A percentile compares a stretch with the other conserved stretches of the same genome.
phyloP scores from a whole-genome alignment of 2,113 vertebrate species.

The Fregetta grallaria region DNA sequence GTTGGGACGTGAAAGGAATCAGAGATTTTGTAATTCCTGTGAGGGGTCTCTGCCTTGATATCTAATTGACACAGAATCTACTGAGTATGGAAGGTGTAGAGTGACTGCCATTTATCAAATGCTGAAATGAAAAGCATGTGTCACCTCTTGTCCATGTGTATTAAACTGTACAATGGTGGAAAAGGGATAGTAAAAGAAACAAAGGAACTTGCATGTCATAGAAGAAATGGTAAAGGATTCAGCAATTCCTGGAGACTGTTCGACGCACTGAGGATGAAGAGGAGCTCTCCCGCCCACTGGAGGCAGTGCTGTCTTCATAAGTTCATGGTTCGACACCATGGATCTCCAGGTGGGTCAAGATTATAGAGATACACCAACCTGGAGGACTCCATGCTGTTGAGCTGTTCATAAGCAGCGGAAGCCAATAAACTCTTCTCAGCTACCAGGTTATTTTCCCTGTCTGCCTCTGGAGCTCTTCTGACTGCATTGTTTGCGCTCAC shows the following conservation, averaged over 20 bases:
- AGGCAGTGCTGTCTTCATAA: constrained; percentile 53
- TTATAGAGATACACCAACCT: constrained; percentile 81
- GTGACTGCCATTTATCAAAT: not conserved
- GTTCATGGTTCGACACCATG: constrained; percentile 82
- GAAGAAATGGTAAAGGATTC: not conserved
- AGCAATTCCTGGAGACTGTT: not conserved
- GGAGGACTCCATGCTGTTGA: constrained; percentile 84
- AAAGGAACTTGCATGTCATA: not conserved
- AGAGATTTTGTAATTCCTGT: not conserved
- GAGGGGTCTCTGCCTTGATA: not conserved
- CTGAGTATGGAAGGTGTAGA: not conserved
- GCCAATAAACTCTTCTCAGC: constrained; percentile 36
- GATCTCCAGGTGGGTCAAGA: constrained; percentile 84
- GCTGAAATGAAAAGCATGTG: not conserved
- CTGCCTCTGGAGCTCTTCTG: not conserved
- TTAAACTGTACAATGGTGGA: not conserved
- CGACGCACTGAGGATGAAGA: constrained; percentile 52
- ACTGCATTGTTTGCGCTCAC: not conserved
- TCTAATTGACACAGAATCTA: not conserved
- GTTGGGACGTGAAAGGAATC: not conserved
- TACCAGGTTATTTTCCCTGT: not conserved
- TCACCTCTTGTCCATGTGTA: not conserved
- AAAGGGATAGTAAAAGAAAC: not conserved
- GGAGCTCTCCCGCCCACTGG: constrained; percentile 12
- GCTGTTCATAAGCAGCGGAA: constrained; percentile 75